phyloP scores from a whole-genome alignment of 1,140 invertebrate species.

The Alviniconcha marisindica region DNA sequence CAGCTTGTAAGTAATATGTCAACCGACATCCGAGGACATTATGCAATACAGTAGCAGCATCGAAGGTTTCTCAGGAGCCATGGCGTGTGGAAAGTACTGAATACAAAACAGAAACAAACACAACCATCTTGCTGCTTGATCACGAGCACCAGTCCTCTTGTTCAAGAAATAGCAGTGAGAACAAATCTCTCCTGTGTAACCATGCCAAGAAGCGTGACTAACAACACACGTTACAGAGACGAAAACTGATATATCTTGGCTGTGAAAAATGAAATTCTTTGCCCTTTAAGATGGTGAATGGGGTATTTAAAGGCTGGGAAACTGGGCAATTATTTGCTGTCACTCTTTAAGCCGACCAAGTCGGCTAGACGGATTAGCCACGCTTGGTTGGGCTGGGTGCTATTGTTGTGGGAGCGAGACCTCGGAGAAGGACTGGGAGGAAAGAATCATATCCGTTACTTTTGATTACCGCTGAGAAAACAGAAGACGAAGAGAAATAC shows the following conservation, averaged over 20 bases:
- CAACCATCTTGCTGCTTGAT: too few species aligned
- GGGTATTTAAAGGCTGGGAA: conserved; percentile 8
- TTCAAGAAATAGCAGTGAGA: neutral
- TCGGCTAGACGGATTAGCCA: conserved; percentile 13
- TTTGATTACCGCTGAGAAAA: neutral
- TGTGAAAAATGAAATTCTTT: conserved; percentile 31
- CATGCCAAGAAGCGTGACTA: neutral
- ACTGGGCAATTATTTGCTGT: conserved; percentile 26
- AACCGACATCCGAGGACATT: too few species aligned
- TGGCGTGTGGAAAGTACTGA: too few species aligned
- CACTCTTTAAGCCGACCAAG: conserved; percentile 19
- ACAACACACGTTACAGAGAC: neutral
- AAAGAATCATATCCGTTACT: conserved; percentile 13
- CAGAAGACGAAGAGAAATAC: neutral
- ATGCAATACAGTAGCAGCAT: too few species aligned
- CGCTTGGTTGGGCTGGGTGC: neutral
- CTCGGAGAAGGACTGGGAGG: neutral
- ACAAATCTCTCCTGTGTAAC: neutral
- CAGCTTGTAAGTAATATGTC: too few species aligned
- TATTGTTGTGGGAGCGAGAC: neutral
- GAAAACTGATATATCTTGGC: conserved; percentile 4
- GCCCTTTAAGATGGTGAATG: conserved; percentile 12
- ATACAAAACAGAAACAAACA: too few species aligned
- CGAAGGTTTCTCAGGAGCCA: too few species aligned
- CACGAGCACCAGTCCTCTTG: too few species aligned